These are phyloP conservation scores for Pecten maximus DNA, from an alignment of 2,888 invertebrate genomes.

Conservation along the genomic window DNA sequence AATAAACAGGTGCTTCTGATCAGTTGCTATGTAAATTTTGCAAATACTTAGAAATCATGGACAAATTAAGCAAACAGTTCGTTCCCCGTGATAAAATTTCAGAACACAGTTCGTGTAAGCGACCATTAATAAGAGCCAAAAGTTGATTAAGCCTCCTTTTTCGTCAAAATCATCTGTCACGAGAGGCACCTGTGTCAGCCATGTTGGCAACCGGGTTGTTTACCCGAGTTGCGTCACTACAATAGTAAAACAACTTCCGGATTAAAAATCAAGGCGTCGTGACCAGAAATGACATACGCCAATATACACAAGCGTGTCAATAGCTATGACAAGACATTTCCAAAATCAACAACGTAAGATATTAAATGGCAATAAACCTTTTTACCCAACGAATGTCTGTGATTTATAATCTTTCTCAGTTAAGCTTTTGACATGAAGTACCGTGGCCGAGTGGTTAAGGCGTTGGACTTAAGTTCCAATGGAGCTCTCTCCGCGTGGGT, in stretches of 20 bases:
- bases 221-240: conserved; percentile 70
- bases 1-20: neutral
- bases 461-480: conserved; percentile 82
- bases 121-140: neutral
- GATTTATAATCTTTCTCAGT: neutral
- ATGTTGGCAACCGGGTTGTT: conserved; percentile 72
- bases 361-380: too few species aligned
- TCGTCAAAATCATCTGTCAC: neutral
- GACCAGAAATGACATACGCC: too few species aligned
- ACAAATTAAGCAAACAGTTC: neutral
- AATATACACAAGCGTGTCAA: too few species aligned
- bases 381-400: neutral
- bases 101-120: neutral
- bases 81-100: neutral
- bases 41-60: neutral
- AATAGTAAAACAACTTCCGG: conserved; percentile 50
- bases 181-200: conserved; percentile 57
- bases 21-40: neutral
- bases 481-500: conserved; percentile 81
- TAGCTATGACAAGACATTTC: too few species aligned
- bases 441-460: conserved; percentile 81
- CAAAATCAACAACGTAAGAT: too few species aligned
- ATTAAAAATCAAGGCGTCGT: neutral
- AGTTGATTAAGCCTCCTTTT: neutral
- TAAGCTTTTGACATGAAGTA: conserved; percentile 54